Base-by-base conservation (phyloP, 2,797 vertebrate genomes). In the Sciaenops ocellatus region DNA sequence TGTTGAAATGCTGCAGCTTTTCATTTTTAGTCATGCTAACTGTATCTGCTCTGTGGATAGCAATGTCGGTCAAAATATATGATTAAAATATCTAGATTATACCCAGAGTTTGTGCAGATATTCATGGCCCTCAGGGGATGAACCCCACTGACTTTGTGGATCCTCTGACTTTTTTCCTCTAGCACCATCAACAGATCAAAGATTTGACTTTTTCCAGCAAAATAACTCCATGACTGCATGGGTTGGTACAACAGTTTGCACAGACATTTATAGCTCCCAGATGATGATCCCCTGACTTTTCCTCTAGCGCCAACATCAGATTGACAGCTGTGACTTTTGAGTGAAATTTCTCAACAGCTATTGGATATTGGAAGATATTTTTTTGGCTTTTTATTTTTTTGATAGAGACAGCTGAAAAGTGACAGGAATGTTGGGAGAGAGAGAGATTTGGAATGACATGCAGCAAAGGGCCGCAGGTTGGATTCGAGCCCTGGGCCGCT, bases 1-100 rank as follows among this genome's bases (percentile, higher is more conserved):
- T 52, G 63, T 44, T 50, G 11, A 68, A 76, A 78, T 76, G 30
- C 16, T 30, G 51, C 54, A 28, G 16, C 13, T 5, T 42, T 13
- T 65, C 5, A 51, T 65, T 67, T 81, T 62, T 46, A 62, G 34
- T n/a, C 61, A n/a, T 4, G n/a, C 13, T 3, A 10, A 22, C 13
- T 17, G 6, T 10, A 11, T 2, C 5, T 38, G 28, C 24, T 41
- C 52, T 18, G 0, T 16, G 22, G 28, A 50, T 18, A 17, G 18
- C 59, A 50, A 26, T 17, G 5, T 44, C 2, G 1, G 34, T 65
- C 24, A n/a, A 70, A 56, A 56, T 66, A 65, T 38, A 7, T 38
- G 34, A 38, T 38, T 38, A 38, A 38, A 38, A 9, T 38, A 9
- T 38, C 34, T 38, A 38, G 34, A 38, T 38, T 38, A 38, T 2